Base-by-base conservation (phyloP, 2,113 vertebrate genomes). In the Hydrochoerus hydrochaeris region DNA sequence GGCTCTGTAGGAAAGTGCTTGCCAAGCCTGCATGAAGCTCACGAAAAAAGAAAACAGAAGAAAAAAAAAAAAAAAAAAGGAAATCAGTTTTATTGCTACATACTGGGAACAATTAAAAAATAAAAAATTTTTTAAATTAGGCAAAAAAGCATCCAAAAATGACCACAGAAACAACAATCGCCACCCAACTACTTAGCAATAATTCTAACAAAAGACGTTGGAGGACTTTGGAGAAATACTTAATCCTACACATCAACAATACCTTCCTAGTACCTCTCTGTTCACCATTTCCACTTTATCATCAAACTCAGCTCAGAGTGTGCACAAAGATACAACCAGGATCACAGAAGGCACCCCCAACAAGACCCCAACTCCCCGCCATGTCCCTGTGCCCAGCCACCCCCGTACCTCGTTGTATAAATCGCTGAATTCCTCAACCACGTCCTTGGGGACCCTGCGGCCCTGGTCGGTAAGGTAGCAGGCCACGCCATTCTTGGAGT, bases 371-470 rank as follows among this genome's bases (percentile, higher is more conserved):
- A 30, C 41, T 13, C 20, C 62, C 24, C 5, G 1, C 58, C 46
- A 58, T 22, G 1, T 22, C 11, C n/a, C 82, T n/a, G 19, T 4
- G n/a, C 46, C 46, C 35, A n/a, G 20, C 19, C 63, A 17, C 38
- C 28, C 28, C 38, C 98, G 98, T 97, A 99, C 99, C 99, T 99
- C 99, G 97, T 99, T 99, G 99, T 99, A 99, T 98, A 99, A 99
- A 99, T 99, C 99, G 96, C 99, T 99, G 99, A 99, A 99, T 99
- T 99, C 99, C 98, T 99, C 99, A 99, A 99, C 99, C 99, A 99
- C 98, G 98, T 99, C 99, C 98, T 99, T 99, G 97, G 99, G 99
- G 98, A 99, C 99, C 98, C 99, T 99, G 95, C 98, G 99, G 96
- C 99, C 99, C 0, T 20, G 98, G 97, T 99, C 99, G 98, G 99